Conservation (phyloP, 2,113 vertebrate genomes). For the Fregata magnificens region DNA sequence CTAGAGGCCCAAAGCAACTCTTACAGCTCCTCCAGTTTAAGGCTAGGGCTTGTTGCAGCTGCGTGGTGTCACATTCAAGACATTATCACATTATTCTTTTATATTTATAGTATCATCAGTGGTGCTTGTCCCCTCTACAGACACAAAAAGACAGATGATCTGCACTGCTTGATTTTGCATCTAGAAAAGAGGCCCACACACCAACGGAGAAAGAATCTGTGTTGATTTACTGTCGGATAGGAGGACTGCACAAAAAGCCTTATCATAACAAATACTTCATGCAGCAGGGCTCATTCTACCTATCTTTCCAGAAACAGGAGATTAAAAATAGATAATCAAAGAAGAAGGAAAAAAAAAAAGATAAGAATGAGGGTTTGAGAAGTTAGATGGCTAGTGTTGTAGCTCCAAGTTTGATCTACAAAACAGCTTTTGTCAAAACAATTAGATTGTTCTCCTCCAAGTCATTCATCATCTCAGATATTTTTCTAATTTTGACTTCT, state of each 20-base stretch:
- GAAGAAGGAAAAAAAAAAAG: background rate
- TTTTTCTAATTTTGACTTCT: conserved; percentile 25
- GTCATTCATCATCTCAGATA: conserved; percentile 11
- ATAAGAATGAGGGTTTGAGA: background rate
- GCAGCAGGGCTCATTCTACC: background rate
- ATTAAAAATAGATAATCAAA: background rate
- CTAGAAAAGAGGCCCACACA: background rate
- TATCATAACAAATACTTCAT: background rate
- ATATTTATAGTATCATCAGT: background rate
- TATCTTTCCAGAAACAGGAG: background rate
- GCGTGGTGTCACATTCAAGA: background rate
- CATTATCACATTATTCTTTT: background rate
- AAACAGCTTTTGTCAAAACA: background rate
- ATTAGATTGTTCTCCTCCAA: background rate
- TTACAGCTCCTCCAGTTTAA: background rate
- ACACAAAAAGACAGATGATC: background rate
- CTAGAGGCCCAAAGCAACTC: background rate
- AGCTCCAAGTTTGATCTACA: background rate
- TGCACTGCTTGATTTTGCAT: background rate
- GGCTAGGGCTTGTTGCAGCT: background rate
- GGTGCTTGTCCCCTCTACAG: background rate
- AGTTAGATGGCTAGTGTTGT: background rate
- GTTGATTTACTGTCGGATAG: background rate
- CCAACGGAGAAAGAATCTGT: background rate
- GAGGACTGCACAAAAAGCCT: background rate